Base-by-base conservation (phyloP, 2,888 invertebrate species). In the Heteropelma amictum region DNA sequence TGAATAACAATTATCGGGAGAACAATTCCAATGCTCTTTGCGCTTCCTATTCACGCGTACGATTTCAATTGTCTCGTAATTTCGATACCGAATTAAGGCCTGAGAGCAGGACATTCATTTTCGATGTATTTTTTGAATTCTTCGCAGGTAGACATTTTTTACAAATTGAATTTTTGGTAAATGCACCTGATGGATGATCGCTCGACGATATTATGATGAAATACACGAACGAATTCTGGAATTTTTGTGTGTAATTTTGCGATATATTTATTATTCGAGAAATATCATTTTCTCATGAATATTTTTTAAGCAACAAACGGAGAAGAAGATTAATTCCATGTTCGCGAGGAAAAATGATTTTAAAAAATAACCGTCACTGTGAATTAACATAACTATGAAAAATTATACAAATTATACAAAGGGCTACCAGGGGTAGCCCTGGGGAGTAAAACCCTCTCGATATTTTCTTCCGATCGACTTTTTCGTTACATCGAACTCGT, bases 381-480 rank as follows among this genome's bases (percentile, higher is more conserved):
- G 21, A 51, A 67, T 75, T 65, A 45, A 38, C 75, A 75, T 75
- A 56, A 75, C 71, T 45, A 70, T 65, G 33, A 67, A 75, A 71
- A 67, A 71, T 71, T 67, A 71, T 71, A 65, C 70, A 70, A 67
- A 75, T n/a, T n/a, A n/a, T n/a, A n/a, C n/a, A n/a, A n/a, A n/a
- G n/a, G n/a, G n/a, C n/a, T n/a, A n/a, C n/a, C n/a, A n/a, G n/a
- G n/a, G n/a, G 54, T 75, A 74, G 23, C 60, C 30, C 8, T 40
- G 12, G 19, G 56, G 51, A 23, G 42, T 12, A 54, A 21, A 12
- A 54, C 33, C 33, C 67, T 40, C 49, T 56, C 56, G 56, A 75
- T 67, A 75, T 71, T 75, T 68, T 61, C 54, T 54, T 51, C 60
- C 35, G 71, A 75, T 75, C 71, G 75, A 75, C 75, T 75, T 72